Evolutionary conservation across 1,140 invertebrate species (phyloP).

Genomic region (Drosophila watanabei): DNA sequence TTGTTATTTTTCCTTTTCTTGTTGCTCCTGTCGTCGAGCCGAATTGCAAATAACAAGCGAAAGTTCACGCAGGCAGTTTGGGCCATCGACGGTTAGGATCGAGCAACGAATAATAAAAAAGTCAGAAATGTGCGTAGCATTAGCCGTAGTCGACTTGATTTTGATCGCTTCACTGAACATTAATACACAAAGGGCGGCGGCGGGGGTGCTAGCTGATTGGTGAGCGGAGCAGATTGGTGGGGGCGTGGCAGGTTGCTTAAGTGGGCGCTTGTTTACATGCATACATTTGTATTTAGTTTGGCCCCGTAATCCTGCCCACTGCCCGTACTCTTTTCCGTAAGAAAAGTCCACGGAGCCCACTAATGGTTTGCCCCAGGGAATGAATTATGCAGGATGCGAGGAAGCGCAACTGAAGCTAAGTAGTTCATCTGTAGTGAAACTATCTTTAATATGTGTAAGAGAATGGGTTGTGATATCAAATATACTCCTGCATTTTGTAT

Average conservation of each 20-base stretch:
- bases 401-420: background rate
- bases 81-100: conserved; percentile 60
- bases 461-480: background rate
- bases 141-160: conserved; percentile 84
- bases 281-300: conserved; percentile 77
- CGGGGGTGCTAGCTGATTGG: conserved; percentile 6
- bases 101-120: conserved; percentile 51
- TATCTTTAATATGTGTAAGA: background rate
- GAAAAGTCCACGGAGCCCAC: background rate
- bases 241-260: conserved; percentile 61
- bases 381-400: conserved; percentile 21
- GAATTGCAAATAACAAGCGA: conserved; percentile 81
- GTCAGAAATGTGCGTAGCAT: conserved; percentile 77
- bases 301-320: conserved; percentile 30
- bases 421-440: background rate
- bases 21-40: conserved; percentile 59
- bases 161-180: conserved; percentile 84
- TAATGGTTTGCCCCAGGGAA: conserved; percentile 29
- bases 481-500: background rate
- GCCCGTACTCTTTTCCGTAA: conserved; percentile 13
- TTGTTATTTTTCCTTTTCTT: conserved; percentile 17
- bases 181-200: conserved; percentile 55
- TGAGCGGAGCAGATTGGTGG: conserved; percentile 8
- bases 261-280: conserved; percentile 81
- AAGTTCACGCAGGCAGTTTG: conserved; percentile 66